Evolutionary conservation across 1,140 invertebrate species (phyloP).

Genomic region (Bicyclus anynana): DNA sequence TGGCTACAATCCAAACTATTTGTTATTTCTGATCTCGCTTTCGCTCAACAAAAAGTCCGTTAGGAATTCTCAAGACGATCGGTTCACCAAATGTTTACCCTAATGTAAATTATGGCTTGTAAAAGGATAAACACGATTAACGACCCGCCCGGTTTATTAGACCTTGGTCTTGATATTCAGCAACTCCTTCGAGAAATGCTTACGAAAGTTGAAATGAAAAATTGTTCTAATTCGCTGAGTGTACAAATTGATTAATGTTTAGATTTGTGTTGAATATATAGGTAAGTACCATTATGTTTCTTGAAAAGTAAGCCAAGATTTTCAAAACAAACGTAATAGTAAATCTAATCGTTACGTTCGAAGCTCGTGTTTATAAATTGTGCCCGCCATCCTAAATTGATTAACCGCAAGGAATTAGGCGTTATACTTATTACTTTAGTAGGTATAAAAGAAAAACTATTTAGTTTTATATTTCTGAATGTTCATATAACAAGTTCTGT

Average conservation of each 20-base stretch:
- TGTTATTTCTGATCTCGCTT: slow-evolving; percentile 46
- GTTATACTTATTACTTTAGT: too few species aligned
- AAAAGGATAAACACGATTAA: slow-evolving; percentile 23
- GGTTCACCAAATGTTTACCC: slow-evolving; percentile 30
- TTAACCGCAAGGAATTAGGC: too few species aligned
- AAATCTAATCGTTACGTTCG: too few species aligned
- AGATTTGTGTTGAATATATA: too few species aligned
- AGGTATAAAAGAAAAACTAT: too few species aligned
- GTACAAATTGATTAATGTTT: background rate
- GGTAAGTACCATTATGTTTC: too few species aligned
- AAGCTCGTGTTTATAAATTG: too few species aligned
- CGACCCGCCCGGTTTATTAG: slow-evolving; percentile 9
- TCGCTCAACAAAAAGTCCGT: slow-evolving; percentile 31
- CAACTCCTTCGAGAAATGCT: slow-evolving; percentile 6
- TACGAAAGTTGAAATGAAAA: background rate
- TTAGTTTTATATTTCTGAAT: too few species aligned
- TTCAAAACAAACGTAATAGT: too few species aligned
- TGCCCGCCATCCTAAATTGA: too few species aligned
- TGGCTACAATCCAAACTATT: slow-evolving; percentile 72
- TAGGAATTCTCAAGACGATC: slow-evolving; percentile 23
- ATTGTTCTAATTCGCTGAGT: background rate
- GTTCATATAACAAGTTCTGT: too few species aligned
- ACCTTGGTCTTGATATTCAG: slow-evolving; percentile 23
- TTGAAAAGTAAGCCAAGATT: too few species aligned
- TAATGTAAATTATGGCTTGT: slow-evolving; percentile 31